These are phyloP conservation scores for Nephrotoma appendiculata DNA, from an alignment of 2,888 invertebrate genomes.

Conservation along the genomic window DNA sequence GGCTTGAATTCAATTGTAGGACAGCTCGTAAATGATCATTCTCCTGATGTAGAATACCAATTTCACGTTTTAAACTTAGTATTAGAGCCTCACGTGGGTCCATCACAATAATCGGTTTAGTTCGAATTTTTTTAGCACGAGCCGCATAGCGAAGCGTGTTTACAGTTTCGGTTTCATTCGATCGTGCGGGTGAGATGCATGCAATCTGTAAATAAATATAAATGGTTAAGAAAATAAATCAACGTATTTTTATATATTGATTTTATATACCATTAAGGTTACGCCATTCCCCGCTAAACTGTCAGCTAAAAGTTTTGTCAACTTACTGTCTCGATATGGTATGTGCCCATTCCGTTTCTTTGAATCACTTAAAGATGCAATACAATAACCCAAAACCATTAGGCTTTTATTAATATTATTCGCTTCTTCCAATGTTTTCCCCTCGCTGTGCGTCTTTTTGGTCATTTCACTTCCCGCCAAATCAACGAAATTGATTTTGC, in stretches of 20 bases:
- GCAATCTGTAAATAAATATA: conserved; percentile 52
- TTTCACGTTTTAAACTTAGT: conserved; percentile 73
- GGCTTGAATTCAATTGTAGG: conserved; percentile 22
- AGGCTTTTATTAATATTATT: conserved; percentile 94
- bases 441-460: conserved; percentile 76
- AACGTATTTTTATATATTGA: neutral
- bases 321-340: conserved; percentile 85
- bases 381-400: conserved; percentile 93
- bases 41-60: conserved; percentile 69
- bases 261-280: conserved; percentile 66
- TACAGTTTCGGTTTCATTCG: conserved; percentile 72
- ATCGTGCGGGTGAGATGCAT: conserved; percentile 80
- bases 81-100: conserved; percentile 88
- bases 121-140: conserved; percentile 80
- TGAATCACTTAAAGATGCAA: conserved; percentile 75
- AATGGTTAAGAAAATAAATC: neutral
- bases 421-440: conserved; percentile 80
- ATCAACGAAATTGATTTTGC: conserved; percentile 92
- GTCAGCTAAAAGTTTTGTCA: conserved; percentile 85
- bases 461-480: conserved; percentile 95
- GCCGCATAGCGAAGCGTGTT: conserved; percentile 88
- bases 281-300: conserved; percentile 89
- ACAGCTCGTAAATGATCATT: conserved; percentile 75
- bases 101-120: conserved; percentile 89
- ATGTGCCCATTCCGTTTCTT: conserved; percentile 72